Percentiles rank a stretch among this genome's conserved stretches.
phyloP scores from a whole-genome alignment of 2,113 vertebrate species.

The Chaenocephalus aceratus region DNA sequence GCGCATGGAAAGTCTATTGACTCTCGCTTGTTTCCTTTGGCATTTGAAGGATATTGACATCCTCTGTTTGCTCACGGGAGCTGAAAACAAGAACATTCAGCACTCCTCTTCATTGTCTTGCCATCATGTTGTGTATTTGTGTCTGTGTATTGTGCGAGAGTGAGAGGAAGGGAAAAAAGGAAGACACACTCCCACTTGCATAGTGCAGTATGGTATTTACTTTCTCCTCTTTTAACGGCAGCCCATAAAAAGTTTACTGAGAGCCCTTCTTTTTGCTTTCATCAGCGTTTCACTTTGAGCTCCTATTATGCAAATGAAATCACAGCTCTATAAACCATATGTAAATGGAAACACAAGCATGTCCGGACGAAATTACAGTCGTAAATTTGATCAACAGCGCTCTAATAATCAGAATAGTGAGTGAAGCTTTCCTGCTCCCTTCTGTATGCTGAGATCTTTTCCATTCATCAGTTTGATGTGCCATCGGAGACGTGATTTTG shows the following conservation, averaged over 20 bases:
- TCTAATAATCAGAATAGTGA: conserved; percentile 75
- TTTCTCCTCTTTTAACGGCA: conserved; percentile 61
- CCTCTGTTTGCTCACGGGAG: conserved; percentile 40
- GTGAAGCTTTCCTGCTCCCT: conserved; percentile 58
- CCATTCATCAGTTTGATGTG: conserved; percentile 60
- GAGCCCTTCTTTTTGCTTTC: conserved; percentile 72
- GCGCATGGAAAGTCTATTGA: conserved; percentile 29
- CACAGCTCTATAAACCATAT: conserved; percentile 76
- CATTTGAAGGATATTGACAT: conserved; percentile 57
- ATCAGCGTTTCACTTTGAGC: conserved; percentile 78
- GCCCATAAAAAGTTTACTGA: conserved; percentile 71
- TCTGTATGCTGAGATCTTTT: conserved; percentile 31
- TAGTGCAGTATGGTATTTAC: conserved; percentile 53
- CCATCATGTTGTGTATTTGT: background rate
- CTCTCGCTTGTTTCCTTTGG: conserved; percentile 52
- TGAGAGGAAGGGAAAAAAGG: background rate
- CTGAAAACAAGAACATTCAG: conserved; percentile 32
- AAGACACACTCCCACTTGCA: background rate
- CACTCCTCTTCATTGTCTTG: conserved; percentile 3
- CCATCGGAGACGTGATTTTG: conserved; percentile 44
- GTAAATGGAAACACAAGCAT: conserved; percentile 80
- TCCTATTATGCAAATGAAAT: conserved; percentile 81
- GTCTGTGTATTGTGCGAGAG: conserved; percentile 12
- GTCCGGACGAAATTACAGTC: conserved; percentile 73
- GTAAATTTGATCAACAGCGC: conserved; percentile 78